Percentiles rank a stretch among this genome's conserved stretches.
These are phyloP conservation scores for Microctonus hyperodae DNA, from an alignment of 2,888 invertebrate genomes.

Conservation along the genomic window DNA sequence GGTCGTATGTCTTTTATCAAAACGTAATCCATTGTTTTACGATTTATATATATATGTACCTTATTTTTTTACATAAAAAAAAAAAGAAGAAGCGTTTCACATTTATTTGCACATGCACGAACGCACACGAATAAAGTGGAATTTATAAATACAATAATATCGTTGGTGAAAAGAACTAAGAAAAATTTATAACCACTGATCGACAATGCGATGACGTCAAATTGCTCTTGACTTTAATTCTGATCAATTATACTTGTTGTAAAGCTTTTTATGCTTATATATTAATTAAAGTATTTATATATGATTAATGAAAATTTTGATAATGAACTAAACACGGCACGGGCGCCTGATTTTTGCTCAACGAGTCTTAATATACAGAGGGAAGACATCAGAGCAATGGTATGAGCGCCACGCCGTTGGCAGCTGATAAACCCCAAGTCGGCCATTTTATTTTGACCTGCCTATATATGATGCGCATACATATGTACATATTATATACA, in stretches of 20 bases:
- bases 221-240: neutral
- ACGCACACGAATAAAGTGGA: neutral
- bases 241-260: neutral
- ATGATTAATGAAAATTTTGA: slow-evolving; percentile 16
- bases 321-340: slow-evolving; percentile 38
- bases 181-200: neutral
- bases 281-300: neutral
- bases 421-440: slow-evolving; percentile 47
- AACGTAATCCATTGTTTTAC: slow-evolving; percentile 66
- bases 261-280: neutral
- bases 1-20: slow-evolving; percentile 89
- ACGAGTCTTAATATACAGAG: slow-evolving; percentile 39
- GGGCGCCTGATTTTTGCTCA: slow-evolving; percentile 36
- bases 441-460: slow-evolving; percentile 45
- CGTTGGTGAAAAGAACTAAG: neutral
- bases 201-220: neutral
- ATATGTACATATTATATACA: neutral
- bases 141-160: neutral
- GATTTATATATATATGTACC: too few species aligned
- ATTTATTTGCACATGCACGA: neutral
- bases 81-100: slow-evolving; percentile 5
- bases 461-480: neutral
- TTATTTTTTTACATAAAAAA: too few species aligned
- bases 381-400: slow-evolving; percentile 47
- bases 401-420: slow-evolving; percentile 45